These are phyloP conservation scores for Conistra vaccinii DNA, from an alignment of 2,888 invertebrate genomes.

Conservation along the genomic window DNA sequence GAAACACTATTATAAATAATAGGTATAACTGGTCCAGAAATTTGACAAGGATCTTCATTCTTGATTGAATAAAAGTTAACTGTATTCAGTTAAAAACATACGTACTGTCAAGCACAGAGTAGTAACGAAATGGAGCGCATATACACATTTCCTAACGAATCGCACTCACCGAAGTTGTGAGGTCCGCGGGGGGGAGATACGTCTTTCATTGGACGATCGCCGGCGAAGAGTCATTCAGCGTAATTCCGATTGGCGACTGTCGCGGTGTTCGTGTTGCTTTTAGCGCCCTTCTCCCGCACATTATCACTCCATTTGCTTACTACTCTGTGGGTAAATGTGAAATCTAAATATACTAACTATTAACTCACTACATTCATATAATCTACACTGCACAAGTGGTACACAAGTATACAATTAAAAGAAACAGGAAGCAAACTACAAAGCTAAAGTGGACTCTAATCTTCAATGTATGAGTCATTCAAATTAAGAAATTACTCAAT, in stretches of 20 bases:
- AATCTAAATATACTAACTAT: slow-evolving; percentile 52
- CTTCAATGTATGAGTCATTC: slow-evolving; percentile 38
- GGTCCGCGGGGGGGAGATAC: slow-evolving; percentile 45
- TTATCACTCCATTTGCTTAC: slow-evolving; percentile 63
- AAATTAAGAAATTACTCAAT: slow-evolving; percentile 23
- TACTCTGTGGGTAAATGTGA: slow-evolving; percentile 63
- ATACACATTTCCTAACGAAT: slow-evolving; percentile 43
- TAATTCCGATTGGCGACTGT: slow-evolving; percentile 46
- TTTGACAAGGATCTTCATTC: slow-evolving; percentile 20
- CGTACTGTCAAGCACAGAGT: slow-evolving; percentile 41
- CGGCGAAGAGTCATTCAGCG: slow-evolving; percentile 40
- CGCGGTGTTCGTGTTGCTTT: slow-evolving; percentile 44
- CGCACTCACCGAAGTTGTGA: slow-evolving; percentile 60
- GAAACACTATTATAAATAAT: slow-evolving; percentile 2
- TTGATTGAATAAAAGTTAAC: slow-evolving; percentile 18
- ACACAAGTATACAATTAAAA: slow-evolving; percentile 15
- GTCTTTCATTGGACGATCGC: slow-evolving; percentile 57
- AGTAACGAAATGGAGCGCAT: slow-evolving; percentile 57
- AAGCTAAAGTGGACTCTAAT: slow-evolving; percentile 31
- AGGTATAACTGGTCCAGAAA: background rate
- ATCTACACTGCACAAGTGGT: slow-evolving; percentile 23
- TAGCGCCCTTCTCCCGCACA: slow-evolving; percentile 52
- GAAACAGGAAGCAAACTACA: slow-evolving; percentile 43
- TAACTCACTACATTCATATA: slow-evolving; percentile 40
- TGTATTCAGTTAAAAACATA: slow-evolving; percentile 9